Percentiles rank a stretch among this genome's conserved stretches.
phyloP scores from a whole-genome alignment of 1,140 invertebrate species.

The Drosophila bocki region DNA sequence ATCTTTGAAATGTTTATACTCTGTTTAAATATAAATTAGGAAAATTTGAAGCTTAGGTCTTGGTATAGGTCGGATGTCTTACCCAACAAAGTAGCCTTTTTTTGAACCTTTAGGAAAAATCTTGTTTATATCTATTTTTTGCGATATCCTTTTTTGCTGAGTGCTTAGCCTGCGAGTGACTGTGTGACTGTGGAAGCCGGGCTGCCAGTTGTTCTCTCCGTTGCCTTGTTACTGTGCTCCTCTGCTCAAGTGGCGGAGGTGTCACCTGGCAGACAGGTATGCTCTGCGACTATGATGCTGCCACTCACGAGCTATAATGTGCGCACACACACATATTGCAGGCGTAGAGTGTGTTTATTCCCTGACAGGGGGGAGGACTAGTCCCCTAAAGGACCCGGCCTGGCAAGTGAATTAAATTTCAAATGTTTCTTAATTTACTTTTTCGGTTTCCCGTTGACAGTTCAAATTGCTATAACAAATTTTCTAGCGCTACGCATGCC shows the following conservation, averaged over 20 bases:
- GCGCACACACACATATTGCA: conserved; percentile 24
- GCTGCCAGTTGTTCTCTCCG: conserved; percentile 28
- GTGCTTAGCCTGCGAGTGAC: conserved; percentile 16
- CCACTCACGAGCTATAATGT: conserved; percentile 39
- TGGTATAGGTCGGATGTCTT: not conserved
- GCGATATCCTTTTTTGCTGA: not conserved
- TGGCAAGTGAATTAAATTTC: conserved; percentile 80
- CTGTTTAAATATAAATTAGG: no score
- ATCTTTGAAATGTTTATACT: no score
- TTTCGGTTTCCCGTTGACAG: conserved; percentile 82
- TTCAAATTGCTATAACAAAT: conserved; percentile 84
- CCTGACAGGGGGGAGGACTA: conserved; percentile 1
- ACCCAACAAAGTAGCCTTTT: not conserved
- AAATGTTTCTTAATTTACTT: conserved; percentile 84
- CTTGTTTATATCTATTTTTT: not conserved
- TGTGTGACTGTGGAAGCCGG: conserved; percentile 12
- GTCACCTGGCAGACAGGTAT: conserved; percentile 72
- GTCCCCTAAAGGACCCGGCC: conserved; percentile 25
- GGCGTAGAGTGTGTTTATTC: not conserved
- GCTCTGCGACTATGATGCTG: conserved; percentile 60
- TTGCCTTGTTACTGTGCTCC: conserved; percentile 58
- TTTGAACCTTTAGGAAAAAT: not conserved
- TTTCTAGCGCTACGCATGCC: conserved; percentile 80
- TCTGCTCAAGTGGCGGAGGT: conserved; percentile 74
- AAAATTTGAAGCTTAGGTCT: no score